Conservation (phyloP, 1,140 invertebrate species). For the Thaumetopoea pityocampa region DNA sequence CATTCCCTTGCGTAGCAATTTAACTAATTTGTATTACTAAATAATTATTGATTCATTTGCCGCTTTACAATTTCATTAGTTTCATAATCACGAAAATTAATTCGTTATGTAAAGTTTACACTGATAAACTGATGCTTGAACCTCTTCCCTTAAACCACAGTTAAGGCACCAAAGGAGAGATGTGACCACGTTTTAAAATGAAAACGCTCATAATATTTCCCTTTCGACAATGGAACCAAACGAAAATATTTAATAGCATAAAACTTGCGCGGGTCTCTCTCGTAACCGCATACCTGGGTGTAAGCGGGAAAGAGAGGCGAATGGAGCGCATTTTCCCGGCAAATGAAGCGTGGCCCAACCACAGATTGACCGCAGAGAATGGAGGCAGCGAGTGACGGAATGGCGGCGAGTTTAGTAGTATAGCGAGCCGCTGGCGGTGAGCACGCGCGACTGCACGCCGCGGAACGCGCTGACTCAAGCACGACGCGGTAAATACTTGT, state of each 20-base stretch:
- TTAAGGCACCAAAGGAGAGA: slow-evolving; percentile 37
- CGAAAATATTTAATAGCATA: slow-evolving; percentile 68
- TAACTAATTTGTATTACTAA: too few relatives aligned
- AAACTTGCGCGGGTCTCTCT: slow-evolving; percentile 62
- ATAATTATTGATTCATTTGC: too few relatives aligned
- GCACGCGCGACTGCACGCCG: slow-evolving; percentile 58
- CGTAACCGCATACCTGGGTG: slow-evolving; percentile 16
- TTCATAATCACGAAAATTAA: slow-evolving; percentile 11
- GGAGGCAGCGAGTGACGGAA: slow-evolving; percentile 74
- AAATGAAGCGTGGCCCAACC: slow-evolving; percentile 75
- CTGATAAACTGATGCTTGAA: too few relatives aligned
- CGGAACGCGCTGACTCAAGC: slow-evolving; percentile 41
- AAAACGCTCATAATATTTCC: slow-evolving; percentile 72
- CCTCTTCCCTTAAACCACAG: slow-evolving; percentile 34
- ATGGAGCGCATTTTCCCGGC: slow-evolving; percentile 60
- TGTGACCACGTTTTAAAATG: slow-evolving; percentile 42
- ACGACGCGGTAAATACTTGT: slow-evolving; percentile 43
- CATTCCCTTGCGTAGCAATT: slow-evolving; percentile 11
- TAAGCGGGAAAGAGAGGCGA: slow-evolving; percentile 42
- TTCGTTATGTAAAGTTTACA: too few relatives aligned
- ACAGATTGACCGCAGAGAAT: slow-evolving; percentile 76
- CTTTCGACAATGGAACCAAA: slow-evolving; percentile 67
- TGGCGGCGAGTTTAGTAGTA: slow-evolving; percentile 70
- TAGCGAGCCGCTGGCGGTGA: slow-evolving; percentile 48
- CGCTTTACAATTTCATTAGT: too few relatives aligned